Base-by-base conservation (phyloP, 2,797 vertebrate species). In the Neomorphus geoffroyi region DNA sequence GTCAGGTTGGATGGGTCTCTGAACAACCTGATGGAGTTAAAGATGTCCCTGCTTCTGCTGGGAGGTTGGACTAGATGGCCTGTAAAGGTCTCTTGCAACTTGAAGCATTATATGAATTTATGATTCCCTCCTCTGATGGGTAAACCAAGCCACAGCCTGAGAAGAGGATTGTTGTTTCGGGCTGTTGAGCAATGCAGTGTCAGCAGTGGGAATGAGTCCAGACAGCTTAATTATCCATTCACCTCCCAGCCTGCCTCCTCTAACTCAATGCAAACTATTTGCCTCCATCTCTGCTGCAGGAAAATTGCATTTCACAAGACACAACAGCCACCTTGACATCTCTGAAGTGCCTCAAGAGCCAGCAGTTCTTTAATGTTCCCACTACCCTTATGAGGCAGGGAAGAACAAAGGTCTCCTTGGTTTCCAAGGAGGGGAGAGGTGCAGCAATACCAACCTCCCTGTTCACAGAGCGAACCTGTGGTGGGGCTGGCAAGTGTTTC, bases 361-460 rank as follows among this genome's bases (percentile, higher is more conserved):
- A 26, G 57, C 1, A 35, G 30, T 10, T 62, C 16, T 57, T 56
- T 43, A 80, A 87, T 39, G 37, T 14, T 86, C 41, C 64, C 30
- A 5, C 53, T 39, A 5, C 17, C 21, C 35, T 23, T 56, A 1
- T 0, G 0, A 2, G 0, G 7, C 6, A 13, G 9, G 28, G 65
- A 69, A 69, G 45, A 50, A 45, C 7, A 0, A 33, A 72, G 39
- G 9, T 48, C 56, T 78, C 43, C 60, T 81, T 0, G 0, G 18
- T 39, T 30, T 39, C 14, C 51, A 9, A 19, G 41, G 45, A 56
- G 22, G 10, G 26, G 21, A 73, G 32, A 70, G 15, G 16, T n/a
- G 62, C 50, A 61, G 60, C 65, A n/a, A 13, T 6, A 7, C 30
- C 65, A 45, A 54, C 51, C 56, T 45, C 41, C 41, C 53, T 4